Conservation (phyloP, 2,888 invertebrate genomes). For the Scaptomyza caliginosa region DNA sequence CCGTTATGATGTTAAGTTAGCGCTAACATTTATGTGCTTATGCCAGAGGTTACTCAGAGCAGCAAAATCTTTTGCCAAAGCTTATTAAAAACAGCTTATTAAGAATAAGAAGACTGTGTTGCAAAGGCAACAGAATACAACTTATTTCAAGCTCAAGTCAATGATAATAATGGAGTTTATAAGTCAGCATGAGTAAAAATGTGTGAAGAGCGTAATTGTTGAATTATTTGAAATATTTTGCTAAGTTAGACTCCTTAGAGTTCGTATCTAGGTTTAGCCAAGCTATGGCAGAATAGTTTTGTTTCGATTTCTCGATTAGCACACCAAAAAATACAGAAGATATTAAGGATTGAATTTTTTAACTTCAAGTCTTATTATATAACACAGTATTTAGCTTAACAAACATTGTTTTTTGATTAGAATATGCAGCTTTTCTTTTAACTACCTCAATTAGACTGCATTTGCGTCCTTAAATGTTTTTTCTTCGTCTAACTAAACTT, state of each 20-base stretch:
- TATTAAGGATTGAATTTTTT: too few species aligned
- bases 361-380: too few species aligned
- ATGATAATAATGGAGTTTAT: background rate
- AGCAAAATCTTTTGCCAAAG: background rate
- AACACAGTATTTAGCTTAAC: too few species aligned
- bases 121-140: background rate
- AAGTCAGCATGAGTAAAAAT: background rate
- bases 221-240: background rate
- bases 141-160: background rate
- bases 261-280: too few species aligned
- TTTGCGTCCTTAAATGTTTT: background rate
- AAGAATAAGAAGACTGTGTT: background rate
- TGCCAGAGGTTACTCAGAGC: background rate
- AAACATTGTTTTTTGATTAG: too few species aligned
- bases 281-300: too few species aligned
- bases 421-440: too few species aligned
- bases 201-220: background rate
- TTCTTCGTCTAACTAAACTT: background rate
- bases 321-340: too few species aligned
- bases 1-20: conserved; percentile 9
- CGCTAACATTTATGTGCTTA: conserved; percentile 4
- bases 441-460: too few species aligned
- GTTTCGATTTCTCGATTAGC: too few species aligned
- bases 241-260: too few species aligned
- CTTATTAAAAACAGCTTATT: background rate